These are phyloP conservation scores for Ornithoptera alexandrae DNA, from an alignment of 2,888 invertebrate species.

Conservation along the genomic window DNA sequence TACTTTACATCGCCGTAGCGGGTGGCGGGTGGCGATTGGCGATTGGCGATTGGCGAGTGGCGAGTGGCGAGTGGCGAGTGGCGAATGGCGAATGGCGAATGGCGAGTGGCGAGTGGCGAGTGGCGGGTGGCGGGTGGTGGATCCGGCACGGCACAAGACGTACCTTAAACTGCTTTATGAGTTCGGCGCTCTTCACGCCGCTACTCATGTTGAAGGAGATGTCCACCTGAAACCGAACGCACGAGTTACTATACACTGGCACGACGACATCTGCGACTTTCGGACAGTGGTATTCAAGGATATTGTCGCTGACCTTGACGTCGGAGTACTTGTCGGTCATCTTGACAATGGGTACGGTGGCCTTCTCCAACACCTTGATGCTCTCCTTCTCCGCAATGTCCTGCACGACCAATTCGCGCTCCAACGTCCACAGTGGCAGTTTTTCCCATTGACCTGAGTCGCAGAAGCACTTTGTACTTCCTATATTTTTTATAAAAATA, in stretches of 20 bases:
- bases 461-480: not conserved
- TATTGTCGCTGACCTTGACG: constrained; percentile 83
- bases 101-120: no score
- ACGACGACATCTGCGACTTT: no score
- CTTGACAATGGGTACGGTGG: constrained; percentile 99
- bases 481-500: no score
- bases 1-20: no score
- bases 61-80: no score
- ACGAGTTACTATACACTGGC: not conserved
- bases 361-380: constrained; percentile 98
- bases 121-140: no score
- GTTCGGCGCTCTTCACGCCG: constrained; percentile 97
- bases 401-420: constrained; percentile 92
- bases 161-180: constrained; percentile 93
- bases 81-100: no score
- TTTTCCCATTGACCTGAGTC: constrained; percentile 90
- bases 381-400: constrained; percentile 93
- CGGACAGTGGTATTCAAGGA: not conserved
- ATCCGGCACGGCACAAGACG: constrained; percentile 32
- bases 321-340: constrained; percentile 90
- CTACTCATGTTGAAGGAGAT: constrained; percentile 99
- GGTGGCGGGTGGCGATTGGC: no score
- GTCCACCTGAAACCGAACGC: constrained; percentile 81
- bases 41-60: no score
- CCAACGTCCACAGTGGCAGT: constrained; percentile 93